Conservation (phyloP, 2,888 invertebrate species). For the Belgica antarctica region DNA sequence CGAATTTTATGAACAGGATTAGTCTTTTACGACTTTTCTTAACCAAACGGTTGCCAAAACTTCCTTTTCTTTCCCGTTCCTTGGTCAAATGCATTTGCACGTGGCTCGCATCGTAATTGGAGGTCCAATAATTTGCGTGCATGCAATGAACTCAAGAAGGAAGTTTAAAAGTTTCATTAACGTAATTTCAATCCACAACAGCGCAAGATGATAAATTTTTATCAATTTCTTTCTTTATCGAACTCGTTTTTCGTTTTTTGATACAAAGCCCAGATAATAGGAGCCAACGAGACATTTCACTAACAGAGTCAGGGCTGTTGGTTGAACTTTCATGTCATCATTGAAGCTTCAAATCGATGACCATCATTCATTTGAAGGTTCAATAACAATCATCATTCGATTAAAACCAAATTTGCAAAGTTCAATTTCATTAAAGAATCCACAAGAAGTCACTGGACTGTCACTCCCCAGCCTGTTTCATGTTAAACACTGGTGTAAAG, state of each 20-base stretch:
- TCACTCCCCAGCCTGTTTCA: no score
- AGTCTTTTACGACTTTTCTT: constrained; percentile 5
- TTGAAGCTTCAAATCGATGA: not conserved
- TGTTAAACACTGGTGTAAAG: no score
- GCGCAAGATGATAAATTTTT: constrained; percentile 15
- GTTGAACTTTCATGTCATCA: no score
- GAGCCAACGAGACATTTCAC: no score
- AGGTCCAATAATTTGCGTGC: not conserved
- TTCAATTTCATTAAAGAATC: no score
- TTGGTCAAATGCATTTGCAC: not conserved
- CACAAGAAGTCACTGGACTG: no score
- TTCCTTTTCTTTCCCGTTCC: not conserved
- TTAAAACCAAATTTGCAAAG: no score
- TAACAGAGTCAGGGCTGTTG: not conserved
- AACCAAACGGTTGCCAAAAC: constrained; percentile 27
- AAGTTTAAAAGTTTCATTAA: not conserved
- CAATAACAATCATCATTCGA: no score
- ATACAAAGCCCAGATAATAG: no score
- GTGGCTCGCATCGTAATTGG: not conserved
- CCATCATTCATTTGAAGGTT: not conserved
- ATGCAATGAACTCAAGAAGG: not conserved
- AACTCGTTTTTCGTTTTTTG: no score
- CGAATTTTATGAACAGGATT: constrained; percentile 4
- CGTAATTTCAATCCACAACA: constrained; percentile 3
- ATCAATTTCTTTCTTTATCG: no score